Evolutionary conservation across 2,797 vertebrate species (phyloP), one percentile per base, ranked within the genome.

Genomic region (Chelon labrosus): DNA sequence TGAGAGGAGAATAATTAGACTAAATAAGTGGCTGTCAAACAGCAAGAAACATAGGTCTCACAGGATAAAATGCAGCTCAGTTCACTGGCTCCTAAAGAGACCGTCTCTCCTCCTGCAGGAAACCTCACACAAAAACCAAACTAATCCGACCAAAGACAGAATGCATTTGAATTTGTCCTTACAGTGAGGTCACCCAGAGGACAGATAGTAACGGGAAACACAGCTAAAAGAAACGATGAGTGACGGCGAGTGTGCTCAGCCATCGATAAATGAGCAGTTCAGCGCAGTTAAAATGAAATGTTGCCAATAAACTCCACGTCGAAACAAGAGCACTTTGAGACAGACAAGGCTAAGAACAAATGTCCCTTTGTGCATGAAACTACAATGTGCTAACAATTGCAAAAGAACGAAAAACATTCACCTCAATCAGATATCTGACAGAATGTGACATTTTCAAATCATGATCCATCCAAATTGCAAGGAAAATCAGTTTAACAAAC

Each of bases 1-100:
- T 25, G 5, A 78, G 68, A 31, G 51, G 54, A 59, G 62, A 79
- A 77, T 66, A 81, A 87, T 77, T 71, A 61, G 52, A 75, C 52
- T 31, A 60, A 75, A 82, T 47, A 52, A 79, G 65, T 9, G 46
- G 51, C 71, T 82, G 73, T 78, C 71, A 41, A 73, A 73, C 37
- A 46, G 50, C 38, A 49, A 77, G 42, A 47, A 66, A 42, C 38
- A 66, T 5, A 13, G 42, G 47, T 71, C 27, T 56, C 38, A 31
- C 20, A 19, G 54, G 37, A 35, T n/a, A 3, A 44, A 10, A 50
- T 19, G 19, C 9, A 20, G 56, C 35, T 7, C 50, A 76, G 37
- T 27, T 62, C 46, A 37, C 50, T 39, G n/a, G 46, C 25, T 65
- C 53, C 42, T 11, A 22, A 25, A 42, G 27, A 79, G 31, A 56